Percentiles rank a stretch among this genome's conserved stretches.
Evolutionary conservation across 2,113 vertebrate species (phyloP).

Genomic region (Pangasianodon hypophthalmus): DNA sequence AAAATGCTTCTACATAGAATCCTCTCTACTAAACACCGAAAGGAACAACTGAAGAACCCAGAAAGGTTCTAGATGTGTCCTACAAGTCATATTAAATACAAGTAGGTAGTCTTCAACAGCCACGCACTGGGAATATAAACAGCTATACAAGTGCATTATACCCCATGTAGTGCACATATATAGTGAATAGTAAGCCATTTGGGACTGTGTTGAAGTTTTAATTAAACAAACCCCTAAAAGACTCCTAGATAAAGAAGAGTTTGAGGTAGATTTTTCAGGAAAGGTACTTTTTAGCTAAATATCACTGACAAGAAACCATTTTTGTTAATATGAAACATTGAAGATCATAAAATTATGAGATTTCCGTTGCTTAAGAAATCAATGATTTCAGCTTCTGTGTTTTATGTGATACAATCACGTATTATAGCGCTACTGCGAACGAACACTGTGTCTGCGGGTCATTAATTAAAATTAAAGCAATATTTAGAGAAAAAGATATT

Average conservation of each 20-base stretch:
- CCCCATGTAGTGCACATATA: neutral
- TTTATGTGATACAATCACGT: neutral
- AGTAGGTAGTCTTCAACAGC: neutral
- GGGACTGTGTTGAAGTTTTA: neutral
- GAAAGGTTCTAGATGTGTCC: neutral
- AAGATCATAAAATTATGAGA: no score
- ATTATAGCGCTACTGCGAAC: neutral
- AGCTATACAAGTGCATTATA: neutral
- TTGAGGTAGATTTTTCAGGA: no score
- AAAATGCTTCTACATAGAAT: neutral
- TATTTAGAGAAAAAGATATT: neutral
- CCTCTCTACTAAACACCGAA: neutral
- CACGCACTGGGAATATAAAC: neutral
- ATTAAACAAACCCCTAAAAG: neutral
- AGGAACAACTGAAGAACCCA: neutral
- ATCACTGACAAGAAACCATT: neutral
- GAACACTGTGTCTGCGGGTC: neutral
- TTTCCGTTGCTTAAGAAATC: no score
- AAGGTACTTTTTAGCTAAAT: no score
- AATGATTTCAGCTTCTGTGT: neutral
- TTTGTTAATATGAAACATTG: no score
- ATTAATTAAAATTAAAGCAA: neutral
- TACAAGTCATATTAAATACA: neutral
- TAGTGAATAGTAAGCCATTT: neutral
- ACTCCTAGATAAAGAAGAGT: neutral